Evolutionary conservation across 2,888 invertebrate species (phyloP).

Genomic region (Drosophila aldrichi): DNA sequence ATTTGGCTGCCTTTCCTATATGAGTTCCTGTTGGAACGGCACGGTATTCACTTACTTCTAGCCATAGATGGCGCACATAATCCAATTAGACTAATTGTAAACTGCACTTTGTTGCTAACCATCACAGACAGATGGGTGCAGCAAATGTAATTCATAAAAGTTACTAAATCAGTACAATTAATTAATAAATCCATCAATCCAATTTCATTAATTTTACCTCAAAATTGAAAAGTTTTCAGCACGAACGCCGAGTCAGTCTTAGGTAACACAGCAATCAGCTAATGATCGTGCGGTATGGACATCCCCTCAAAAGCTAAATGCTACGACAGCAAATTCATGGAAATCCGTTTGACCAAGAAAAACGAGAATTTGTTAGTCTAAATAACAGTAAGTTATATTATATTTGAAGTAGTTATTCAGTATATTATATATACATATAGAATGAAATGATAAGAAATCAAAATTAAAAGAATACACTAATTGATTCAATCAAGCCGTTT

Average conservation of each 20-base stretch:
- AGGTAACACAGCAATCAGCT: neutral
- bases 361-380: slow-evolving; percentile 4
- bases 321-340: neutral
- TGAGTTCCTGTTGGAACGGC: rapidly evolving
- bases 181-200: no score
- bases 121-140: neutral
- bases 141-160: neutral
- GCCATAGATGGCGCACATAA: slow-evolving; percentile 2
- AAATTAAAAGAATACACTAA: slow-evolving; percentile 2
- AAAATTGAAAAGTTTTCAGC: no score
- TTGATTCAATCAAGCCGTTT: slow-evolving; percentile 33
- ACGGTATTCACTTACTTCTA: rapidly evolving
- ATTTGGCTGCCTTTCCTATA: neutral
- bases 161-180: no score
- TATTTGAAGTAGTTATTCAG: slow-evolving; percentile 4
- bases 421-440: slow-evolving; percentile 3
- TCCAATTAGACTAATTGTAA: neutral
- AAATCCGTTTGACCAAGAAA: neutral
- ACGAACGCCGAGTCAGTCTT: no score
- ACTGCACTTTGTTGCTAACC: no score
- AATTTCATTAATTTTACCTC: no score
- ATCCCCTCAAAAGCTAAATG: neutral
- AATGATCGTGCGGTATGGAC: neutral
- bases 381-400: slow-evolving; percentile 12
- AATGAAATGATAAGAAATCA: neutral